Evolutionary conservation across 2,888 invertebrate genomes (phyloP), one percentile per base, ranked within the genome.

Genomic region (Linnaemya tessellans): DNA sequence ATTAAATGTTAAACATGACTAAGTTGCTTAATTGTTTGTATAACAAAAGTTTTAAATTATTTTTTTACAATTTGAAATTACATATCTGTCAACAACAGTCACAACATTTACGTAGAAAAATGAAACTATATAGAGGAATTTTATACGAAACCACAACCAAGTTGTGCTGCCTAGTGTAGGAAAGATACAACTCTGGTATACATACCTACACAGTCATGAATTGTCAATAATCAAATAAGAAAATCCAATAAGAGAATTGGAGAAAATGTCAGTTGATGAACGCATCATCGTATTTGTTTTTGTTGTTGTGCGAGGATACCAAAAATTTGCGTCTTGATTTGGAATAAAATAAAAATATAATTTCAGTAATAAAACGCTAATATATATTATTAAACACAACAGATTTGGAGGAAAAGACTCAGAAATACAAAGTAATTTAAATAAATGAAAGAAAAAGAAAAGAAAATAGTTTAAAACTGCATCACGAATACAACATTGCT

Each of bases 181-280:
- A 30, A 30, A 30, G 5, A 5, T 30, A 30, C 30, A 30, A 30
- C 30, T 30, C 30, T 30, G 30, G 2, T 30, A 3, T 30, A 30
- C 30, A 5, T 30, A 30, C 30, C 30, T 49, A n/a, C 5, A 49
- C 25, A 30, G 0, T 25, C 1, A 7, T 25, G 30, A 71, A 85
- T 75, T 49, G 64, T 58, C 56, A 77, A n/a, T n/a, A n/a, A 51
- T 18, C 22, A 1, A 54, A 41, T n/a, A 30, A 5, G 30, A 35
- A 84, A 75, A 4, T 20, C 8, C 1, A 60, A 83, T 56, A 41
- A 70, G 15, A 80, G 56, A 30, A 62, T 35, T 77, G 71, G 35
- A n/a, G 56, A 30, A 75, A 87, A 87, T 54, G 84, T 74, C 78
- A 87, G 70, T 65, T 41, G 68, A 58, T 68, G 78, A 75, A 68